Percentiles rank a stretch among this genome's conserved stretches.
These are phyloP conservation scores for Caradrina kadenii DNA, from an alignment of 2,888 invertebrate genomes.

Conservation along the genomic window DNA sequence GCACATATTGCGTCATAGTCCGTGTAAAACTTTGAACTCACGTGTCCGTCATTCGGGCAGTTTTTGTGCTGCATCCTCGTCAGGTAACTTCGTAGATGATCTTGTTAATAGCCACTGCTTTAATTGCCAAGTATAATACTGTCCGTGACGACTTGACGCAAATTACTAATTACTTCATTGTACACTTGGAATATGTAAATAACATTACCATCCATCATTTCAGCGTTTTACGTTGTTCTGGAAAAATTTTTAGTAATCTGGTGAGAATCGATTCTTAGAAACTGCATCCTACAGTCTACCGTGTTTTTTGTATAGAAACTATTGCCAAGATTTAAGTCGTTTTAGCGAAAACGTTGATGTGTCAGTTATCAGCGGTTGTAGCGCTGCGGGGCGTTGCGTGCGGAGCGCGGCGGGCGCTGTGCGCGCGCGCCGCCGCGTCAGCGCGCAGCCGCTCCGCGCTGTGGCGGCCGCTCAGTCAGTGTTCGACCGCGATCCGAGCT, in stretches of 20 bases:
- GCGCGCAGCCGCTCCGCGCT: slow-evolving; percentile 60
- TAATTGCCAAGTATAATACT: slow-evolving; percentile 16
- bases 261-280: slow-evolving; percentile 70
- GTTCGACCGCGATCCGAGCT: slow-evolving; percentile 82
- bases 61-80: slow-evolving; percentile 42
- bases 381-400: slow-evolving; percentile 56
- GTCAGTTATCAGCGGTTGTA: slow-evolving; percentile 63
- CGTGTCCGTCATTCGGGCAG: slow-evolving; percentile 25
- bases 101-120: slow-evolving; percentile 8
- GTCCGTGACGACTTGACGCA: slow-evolving; percentile 18
- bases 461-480: slow-evolving; percentile 72
- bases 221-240: slow-evolving; percentile 56
- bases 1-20: slow-evolving; percentile 54
- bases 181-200: slow-evolving; percentile 43
- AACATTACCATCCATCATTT: slow-evolving; percentile 53
- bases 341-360: slow-evolving; percentile 69
- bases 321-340: slow-evolving; percentile 78
- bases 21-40: slow-evolving; percentile 46
- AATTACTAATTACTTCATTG: slow-evolving; percentile 34
- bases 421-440: slow-evolving; percentile 51
- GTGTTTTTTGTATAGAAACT: slow-evolving; percentile 67
- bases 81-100: slow-evolving; percentile 19
- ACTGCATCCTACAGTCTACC: slow-evolving; percentile 69
- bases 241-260: slow-evolving; percentile 59
- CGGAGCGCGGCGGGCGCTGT: slow-evolving; percentile 53